Base-by-base conservation (phyloP, 2,797 vertebrate species). In the Silurus lanzhouensis region DNA sequence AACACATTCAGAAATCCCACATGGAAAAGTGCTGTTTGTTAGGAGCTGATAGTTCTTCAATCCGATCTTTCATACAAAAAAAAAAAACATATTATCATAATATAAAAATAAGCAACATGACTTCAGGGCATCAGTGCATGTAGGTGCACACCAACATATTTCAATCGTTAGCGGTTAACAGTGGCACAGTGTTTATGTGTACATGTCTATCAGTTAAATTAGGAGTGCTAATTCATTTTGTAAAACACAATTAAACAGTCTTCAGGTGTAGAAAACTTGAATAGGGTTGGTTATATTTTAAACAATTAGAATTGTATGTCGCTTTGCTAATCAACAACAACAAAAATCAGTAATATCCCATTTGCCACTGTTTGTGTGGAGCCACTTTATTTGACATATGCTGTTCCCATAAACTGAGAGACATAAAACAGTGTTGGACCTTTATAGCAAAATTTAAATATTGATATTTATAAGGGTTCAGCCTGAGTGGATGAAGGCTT, bases 1-100 rank as follows among this genome's bases (percentile, higher is more conserved):
- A 82, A 82, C 70, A 86, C 68, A 79, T 83, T 87, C 68, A 77
- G 58, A 89, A 83, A 66, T 71, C 83, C 82, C 83, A 88, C 75
- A 83, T 84, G 75, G 76, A 88, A 90, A 90, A 90, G 89, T 90
- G 89, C 88, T 81, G 84, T 85, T 87, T 78, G 71, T 88, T 72
- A 78, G 58, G 66, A 72, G 61, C 84, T 46, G 78, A 78, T 8
- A 31, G 55, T 68, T 81, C 27, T 75, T 83, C 46, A 72, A 75
- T 75, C 71, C 63, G 83, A 71, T 15, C 74, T 82, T 91, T 86
- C 38, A 77, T 77, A 78, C 70, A 87, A 89, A 86, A 9, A 22
- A 9, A 22, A 63, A 66, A 31, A 0, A 25, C 1, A 44, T 83
- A 7, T 82, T 83, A 82, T 89, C 66, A 87, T 55, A 58, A 58